Conservation (phyloP, 2,888 invertebrate species). For the Cantharis flavilabris region DNA sequence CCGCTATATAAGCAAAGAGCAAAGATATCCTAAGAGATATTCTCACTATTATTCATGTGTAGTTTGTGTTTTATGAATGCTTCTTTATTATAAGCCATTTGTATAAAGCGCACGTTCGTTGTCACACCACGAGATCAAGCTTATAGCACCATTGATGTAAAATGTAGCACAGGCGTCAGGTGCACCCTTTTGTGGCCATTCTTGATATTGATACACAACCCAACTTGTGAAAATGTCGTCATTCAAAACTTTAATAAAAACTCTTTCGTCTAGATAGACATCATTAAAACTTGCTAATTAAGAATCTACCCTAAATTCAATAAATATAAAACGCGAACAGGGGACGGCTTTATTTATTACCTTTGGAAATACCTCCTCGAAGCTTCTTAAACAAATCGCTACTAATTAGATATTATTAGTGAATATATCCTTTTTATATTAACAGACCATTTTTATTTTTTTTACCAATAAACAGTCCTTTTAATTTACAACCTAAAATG, state of each 20-base stretch:
- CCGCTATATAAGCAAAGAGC: conserved; percentile 1
- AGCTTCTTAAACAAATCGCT: conserved; percentile 31
- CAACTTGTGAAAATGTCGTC: conserved; percentile 27
- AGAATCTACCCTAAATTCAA: conserved; percentile 42
- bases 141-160: conserved; percentile 51
- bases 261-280: conserved; percentile 34
- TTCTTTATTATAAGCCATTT: conserved; percentile 48
- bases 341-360: conserved; percentile 30
- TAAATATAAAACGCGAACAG: conserved; percentile 32
- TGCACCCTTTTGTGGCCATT: conserved; percentile 35
- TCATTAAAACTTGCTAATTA: conserved; percentile 47
- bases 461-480: conserved; percentile 26
- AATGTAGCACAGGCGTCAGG: conserved; percentile 48
- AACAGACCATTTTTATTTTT: conserved; percentile 12
- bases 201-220: conserved; percentile 18
- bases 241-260: conserved; percentile 25
- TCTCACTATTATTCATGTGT: conserved; percentile 48
- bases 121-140: conserved; percentile 53
- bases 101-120: conserved; percentile 53
- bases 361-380: conserved; percentile 26
- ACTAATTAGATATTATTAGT: conserved; percentile 38
- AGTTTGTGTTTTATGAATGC: conserved; percentile 56
- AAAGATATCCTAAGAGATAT: conserved; percentile 34
- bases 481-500: conserved; percentile 30
- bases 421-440: conserved; percentile 15